Percentiles rank a stretch among this genome's conserved stretches.
phyloP scores from a whole-genome alignment of 1,140 invertebrate species.

The Trachymyrmex septentrionalis region DNA sequence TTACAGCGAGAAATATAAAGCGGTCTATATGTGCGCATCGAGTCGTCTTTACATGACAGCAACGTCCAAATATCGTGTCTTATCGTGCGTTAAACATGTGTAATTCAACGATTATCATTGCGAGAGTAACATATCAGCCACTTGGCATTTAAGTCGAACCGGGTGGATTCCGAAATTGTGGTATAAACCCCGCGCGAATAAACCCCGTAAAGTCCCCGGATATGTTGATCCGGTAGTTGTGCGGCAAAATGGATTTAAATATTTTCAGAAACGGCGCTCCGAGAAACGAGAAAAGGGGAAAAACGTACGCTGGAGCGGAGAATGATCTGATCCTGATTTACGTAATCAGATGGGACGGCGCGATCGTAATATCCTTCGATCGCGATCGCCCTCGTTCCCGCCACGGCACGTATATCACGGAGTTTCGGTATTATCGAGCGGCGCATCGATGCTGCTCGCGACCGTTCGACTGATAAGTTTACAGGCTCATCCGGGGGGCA shows the following conservation, averaged over 20 bases:
- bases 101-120: conserved; percentile 55
- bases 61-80: conserved; percentile 12
- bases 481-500: conserved; percentile 52
- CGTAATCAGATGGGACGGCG: conserved; percentile 16
- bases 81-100: conserved; percentile 37
- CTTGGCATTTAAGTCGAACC: not conserved
- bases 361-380: not conserved
- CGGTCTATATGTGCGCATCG: not conserved
- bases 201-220: conserved; percentile 31
- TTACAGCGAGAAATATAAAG: conserved; percentile 17
- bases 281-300: not conserved
- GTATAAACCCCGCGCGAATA: too few species aligned
- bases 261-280: conserved; percentile 2
- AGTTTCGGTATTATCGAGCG: conserved; percentile 58
- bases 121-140: not conserved
- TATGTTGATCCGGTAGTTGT: conserved; percentile 54
- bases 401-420: conserved; percentile 18
- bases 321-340: conserved; percentile 64
- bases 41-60: not conserved
- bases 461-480: conserved; percentile 62
- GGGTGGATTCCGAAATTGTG: conserved; percentile 23
- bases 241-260: conserved; percentile 29
- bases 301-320: not conserved
- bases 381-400: conserved; percentile 19
- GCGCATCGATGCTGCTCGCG: conserved; percentile 57